A percentile compares a stretch with the other conserved stretches of the same genome.
Evolutionary conservation across 2,888 invertebrate species (phyloP).

Genomic region (Tetanocera ferruginea): DNA sequence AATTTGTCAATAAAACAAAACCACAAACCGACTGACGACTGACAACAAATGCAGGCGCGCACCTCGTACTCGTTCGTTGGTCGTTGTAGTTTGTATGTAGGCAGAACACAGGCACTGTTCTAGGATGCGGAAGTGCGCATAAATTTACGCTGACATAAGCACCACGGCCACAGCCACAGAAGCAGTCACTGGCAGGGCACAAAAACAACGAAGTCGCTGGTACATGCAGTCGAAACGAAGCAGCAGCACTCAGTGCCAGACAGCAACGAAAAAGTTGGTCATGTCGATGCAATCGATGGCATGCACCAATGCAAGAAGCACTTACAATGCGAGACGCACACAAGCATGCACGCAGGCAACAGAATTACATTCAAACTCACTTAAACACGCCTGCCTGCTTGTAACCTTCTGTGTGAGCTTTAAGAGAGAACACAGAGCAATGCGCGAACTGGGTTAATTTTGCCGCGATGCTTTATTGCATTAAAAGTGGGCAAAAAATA

Average conservation of each 20-base stretch:
- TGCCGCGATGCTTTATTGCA: constrained; percentile 26
- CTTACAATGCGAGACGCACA: not conserved
- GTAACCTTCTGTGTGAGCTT: not conserved
- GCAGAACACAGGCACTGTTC: not conserved
- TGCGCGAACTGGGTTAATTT: constrained; percentile 24
- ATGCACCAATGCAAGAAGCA: constrained; percentile 9
- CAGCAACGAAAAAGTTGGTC: not conserved
- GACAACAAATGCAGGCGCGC: constrained; percentile 4
- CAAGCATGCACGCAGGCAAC: not conserved
- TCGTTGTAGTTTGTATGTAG: not conserved
- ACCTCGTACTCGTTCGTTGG: not conserved
- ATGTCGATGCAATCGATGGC: constrained; percentile 21
- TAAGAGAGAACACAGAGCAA: not conserved
- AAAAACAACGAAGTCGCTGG: not conserved
- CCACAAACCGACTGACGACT: constrained; percentile 10
- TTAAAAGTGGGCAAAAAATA: constrained; percentile 24
- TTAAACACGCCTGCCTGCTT: too few species aligned
- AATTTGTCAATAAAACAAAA: constrained; percentile 32
- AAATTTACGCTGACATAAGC: constrained; percentile 18
- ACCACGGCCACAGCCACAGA: constrained; percentile 26
- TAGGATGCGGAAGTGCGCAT: constrained; percentile 23
- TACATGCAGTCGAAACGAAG: not conserved
- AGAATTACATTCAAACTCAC: not conserved
- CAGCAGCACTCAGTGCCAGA: not conserved
- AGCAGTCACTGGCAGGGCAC: not conserved